Base-by-base conservation (phyloP, 2,113 vertebrate genomes). In the Xiphorhynchus elegans region DNA sequence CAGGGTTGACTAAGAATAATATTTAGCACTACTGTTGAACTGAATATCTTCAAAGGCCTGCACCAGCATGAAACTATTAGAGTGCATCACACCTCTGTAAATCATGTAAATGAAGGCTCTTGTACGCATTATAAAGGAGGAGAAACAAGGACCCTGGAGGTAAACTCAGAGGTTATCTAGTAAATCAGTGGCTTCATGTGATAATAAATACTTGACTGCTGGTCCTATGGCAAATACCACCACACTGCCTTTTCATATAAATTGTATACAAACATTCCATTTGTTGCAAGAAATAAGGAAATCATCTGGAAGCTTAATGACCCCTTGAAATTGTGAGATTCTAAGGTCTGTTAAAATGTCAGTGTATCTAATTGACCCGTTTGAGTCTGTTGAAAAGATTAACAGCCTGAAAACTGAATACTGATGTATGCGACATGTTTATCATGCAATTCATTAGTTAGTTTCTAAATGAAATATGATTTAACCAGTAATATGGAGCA, bases 81-180 rank as follows among this genome's bases (percentile, higher is more conserved):
- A 37, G 67, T 33, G 33, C 26, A 73, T 40, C 76, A 80, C 67
- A 58, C 39, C 52, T 73, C 76, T 74, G 72, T 55, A 81, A 77
- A 66, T 49, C 42, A 74, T 39, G 86, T 64, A 90, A 94, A 86
- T 76, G 49, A 80, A 73, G 26, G 40, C 4, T 79, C 18, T 69
- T 50, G 6, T 2, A 37, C 0, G 1, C 50, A 37, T 67, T 58
- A 56, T 37, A 19, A 21, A 66, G 25, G 24, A 7, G 1, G 8
- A 84, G 40, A 87, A 87, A 62, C 31, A 84, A 64, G 56, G 50
- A 80, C 37, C 18, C 50, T 53, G 72, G 80, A 86, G 46, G 55
- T 66, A 58, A 92, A 80, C 29, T 18, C 39, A 63, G 44, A 90
- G 17, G 46, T 49, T 66, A 73, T 21, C 35, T 63, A 17, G 14